Percentiles rank a stretch among this genome's conserved stretches.
Evolutionary conservation across 1,140 invertebrate species (phyloP).

Genomic region (Drosophila navojoa): DNA sequence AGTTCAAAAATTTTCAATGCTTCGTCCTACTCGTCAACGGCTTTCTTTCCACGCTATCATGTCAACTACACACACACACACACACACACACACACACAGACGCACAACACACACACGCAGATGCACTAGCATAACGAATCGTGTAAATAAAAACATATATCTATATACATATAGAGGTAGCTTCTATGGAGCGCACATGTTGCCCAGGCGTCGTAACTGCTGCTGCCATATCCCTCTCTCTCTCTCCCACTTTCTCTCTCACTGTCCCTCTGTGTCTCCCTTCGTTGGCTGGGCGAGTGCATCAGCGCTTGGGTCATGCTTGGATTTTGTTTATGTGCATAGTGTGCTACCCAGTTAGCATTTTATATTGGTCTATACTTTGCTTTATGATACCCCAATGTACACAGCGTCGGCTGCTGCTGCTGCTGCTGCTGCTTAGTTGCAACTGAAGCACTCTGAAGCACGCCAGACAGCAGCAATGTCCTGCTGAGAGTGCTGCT

Average conservation of each 20-base stretch:
- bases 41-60: slow-evolving; percentile 62
- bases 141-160: slow-evolving; percentile 76
- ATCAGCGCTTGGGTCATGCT: slow-evolving; percentile 30
- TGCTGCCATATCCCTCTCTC: slow-evolving; percentile 1
- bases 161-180: slow-evolving; percentile 14
- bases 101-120: slow-evolving; percentile 10
- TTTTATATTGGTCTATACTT: slow-evolving; percentile 79
- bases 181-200: slow-evolving; percentile 33
- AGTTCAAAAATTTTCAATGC: slow-evolving; percentile 79
- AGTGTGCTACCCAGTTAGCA: slow-evolving; percentile 59
- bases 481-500: slow-evolving; percentile 38
- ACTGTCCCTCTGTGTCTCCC: not conserved
- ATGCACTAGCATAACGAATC: slow-evolving; percentile 42
- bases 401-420: slow-evolving; percentile 19
- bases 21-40: slow-evolving; percentile 57
- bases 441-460: slow-evolving; percentile 30
- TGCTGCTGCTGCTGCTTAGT: slow-evolving; percentile 37
- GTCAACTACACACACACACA: slow-evolving; percentile 61
- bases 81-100: slow-evolving; percentile 44
- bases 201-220: slow-evolving; percentile 17
- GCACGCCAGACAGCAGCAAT: not conserved
- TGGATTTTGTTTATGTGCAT: slow-evolving; percentile 74
- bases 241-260: not conserved
- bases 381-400: slow-evolving; percentile 79
- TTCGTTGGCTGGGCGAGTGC: slow-evolving; percentile 13